These are phyloP conservation scores for Phaethornis superciliosus DNA, from an alignment of 2,113 vertebrate species.

Conservation along the genomic window DNA sequence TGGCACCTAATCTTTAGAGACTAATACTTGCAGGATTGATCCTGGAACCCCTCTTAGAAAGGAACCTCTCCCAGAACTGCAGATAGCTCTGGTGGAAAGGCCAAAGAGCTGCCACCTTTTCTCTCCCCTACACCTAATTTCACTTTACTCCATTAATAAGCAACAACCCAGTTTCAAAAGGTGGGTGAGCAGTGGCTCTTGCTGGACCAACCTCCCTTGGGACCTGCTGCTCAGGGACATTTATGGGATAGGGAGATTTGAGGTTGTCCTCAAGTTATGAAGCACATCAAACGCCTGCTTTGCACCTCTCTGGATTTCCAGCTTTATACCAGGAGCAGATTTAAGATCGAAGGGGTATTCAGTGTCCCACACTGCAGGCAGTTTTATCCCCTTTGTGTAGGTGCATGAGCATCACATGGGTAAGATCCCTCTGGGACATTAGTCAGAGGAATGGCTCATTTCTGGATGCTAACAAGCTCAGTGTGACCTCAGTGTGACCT, in stretches of 20 bases:
- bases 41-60: background rate
- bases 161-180: background rate
- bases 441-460: slow-evolving; percentile 28
- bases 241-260: background rate
- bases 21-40: background rate
- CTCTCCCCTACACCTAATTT: background rate
- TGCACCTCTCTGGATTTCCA: background rate
- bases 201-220: background rate
- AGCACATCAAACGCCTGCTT: background rate
- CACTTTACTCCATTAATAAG: background rate
- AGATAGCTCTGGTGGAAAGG: background rate
- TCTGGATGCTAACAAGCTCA: background rate
- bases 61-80: background rate
- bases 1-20: background rate
- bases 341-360: background rate
- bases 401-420: background rate
- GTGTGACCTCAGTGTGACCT: background rate
- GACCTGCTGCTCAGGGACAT: background rate
- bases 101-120: background rate
- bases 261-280: background rate
- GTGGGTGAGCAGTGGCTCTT: background rate
- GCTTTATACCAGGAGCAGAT: background rate
- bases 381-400: background rate
- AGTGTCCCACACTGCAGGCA: fast-evolving
- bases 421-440: background rate